Evolutionary conservation across 2,113 vertebrate species (phyloP).

Genomic region (Pseudolaguvia tuberculata): DNA sequence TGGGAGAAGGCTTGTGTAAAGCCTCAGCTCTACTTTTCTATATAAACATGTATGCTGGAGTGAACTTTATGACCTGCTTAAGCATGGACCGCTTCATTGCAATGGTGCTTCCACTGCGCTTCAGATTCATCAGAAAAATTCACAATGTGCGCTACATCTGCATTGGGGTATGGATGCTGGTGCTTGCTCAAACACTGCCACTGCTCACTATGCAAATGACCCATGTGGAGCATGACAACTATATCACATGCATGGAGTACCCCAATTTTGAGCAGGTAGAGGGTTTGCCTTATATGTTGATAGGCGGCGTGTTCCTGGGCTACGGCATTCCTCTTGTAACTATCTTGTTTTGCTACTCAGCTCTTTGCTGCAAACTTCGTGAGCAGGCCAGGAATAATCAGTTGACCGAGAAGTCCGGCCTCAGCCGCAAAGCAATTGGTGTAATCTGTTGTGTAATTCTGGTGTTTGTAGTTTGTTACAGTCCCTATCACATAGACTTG

Average conservation of each 20-base stretch:
- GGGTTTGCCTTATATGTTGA: slow-evolving; percentile 77
- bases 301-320: slow-evolving; percentile 83
- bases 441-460: slow-evolving; percentile 90
- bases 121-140: slow-evolving; percentile 75
- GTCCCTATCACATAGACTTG: slow-evolving; percentile 86
- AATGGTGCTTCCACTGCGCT: slow-evolving; percentile 84
- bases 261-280: slow-evolving; percentile 81
- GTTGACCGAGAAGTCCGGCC: slow-evolving; percentile 82
- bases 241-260: slow-evolving; percentile 92
- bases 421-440: slow-evolving; percentile 88
- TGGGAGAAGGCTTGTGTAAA: slow-evolving; percentile 79
- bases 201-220: slow-evolving; percentile 77
- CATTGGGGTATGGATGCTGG: slow-evolving; percentile 79
- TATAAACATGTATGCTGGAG: slow-evolving; percentile 89
- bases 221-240: slow-evolving; percentile 54
- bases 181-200: slow-evolving; percentile 86
- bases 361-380: slow-evolving; percentile 83
- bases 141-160: slow-evolving; percentile 80
- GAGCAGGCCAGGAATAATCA: slow-evolving; percentile 81
- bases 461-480: slow-evolving; percentile 88
- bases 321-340: slow-evolving; percentile 78
- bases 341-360: slow-evolving; percentile 84
- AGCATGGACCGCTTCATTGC: slow-evolving; percentile 91
- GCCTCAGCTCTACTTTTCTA: slow-evolving; percentile 82
- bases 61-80: slow-evolving; percentile 96